phyloP scores from a whole-genome alignment of 2,888 invertebrate species.

The Phaonia tiefii region DNA sequence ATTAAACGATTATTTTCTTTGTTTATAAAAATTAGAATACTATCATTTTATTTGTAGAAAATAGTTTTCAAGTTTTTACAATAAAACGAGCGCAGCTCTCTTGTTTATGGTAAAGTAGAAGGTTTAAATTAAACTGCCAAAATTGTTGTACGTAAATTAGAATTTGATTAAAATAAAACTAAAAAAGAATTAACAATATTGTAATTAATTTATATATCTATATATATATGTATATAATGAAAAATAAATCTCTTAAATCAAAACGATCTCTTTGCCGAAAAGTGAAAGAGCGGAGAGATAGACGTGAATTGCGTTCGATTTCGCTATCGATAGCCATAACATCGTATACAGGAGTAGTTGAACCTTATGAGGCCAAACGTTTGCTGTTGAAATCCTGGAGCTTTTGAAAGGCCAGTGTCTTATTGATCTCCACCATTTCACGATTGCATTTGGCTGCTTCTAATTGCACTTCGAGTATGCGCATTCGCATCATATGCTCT shows the following conservation, averaged over 20 bases:
- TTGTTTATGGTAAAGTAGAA: constrained; percentile 46
- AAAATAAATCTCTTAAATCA: constrained; percentile 23
- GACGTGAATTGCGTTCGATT: too few relatives aligned
- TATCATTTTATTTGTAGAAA: constrained; percentile 28
- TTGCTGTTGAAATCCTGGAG: constrained; percentile 81
- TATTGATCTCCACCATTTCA: constrained; percentile 84
- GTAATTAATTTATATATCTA: constrained; percentile 38
- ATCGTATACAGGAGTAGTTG: neutral
- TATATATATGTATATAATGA: too few relatives aligned
- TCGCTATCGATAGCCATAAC: neutral
- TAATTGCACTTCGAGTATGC: constrained; percentile 80
- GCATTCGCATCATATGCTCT: constrained; percentile 80
- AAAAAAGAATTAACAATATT: constrained; percentile 35
- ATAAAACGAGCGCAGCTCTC: constrained; percentile 65
- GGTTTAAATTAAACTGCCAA: constrained; percentile 57
- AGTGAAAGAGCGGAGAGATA: neutral
- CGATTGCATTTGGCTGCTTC: constrained; percentile 81
- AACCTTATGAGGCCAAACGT: constrained; percentile 75
- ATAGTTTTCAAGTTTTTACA: constrained; percentile 14
- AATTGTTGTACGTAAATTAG: constrained; percentile 40
- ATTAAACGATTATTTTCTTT: constrained; percentile 34
- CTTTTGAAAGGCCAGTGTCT: constrained; percentile 84
- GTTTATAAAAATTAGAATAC: constrained; percentile 28
- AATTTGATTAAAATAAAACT: constrained; percentile 51
- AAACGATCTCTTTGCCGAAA: neutral